Conservation (phyloP, 2,888 invertebrate species). For the Agrotis puta region DNA sequence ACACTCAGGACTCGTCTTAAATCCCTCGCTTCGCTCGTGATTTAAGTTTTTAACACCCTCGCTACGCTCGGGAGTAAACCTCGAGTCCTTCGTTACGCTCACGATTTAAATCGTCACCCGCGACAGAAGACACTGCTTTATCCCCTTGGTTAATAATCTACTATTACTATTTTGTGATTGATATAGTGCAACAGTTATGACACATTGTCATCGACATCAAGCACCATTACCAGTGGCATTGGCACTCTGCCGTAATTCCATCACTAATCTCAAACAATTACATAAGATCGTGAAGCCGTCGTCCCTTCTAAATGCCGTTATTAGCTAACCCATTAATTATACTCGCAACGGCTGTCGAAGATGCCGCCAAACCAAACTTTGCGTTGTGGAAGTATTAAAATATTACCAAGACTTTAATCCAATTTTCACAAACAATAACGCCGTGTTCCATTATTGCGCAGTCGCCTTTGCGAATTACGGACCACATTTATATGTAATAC, state of each 20-base stretch:
- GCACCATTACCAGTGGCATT: slow-evolving; percentile 48
- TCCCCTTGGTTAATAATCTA: too few relatives aligned
- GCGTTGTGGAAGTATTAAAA: slow-evolving; percentile 71
- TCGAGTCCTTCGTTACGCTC: too few relatives aligned
- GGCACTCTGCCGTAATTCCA: slow-evolving; percentile 25
- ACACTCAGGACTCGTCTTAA: too few relatives aligned
- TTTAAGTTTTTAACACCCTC: too few relatives aligned
- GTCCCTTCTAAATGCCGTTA: slow-evolving; percentile 69
- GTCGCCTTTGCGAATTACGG: slow-evolving; percentile 56
- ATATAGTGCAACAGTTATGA: slow-evolving; percentile 44
- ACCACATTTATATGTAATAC: slow-evolving; percentile 42
- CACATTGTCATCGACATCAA: slow-evolving; percentile 43
- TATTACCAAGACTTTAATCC: slow-evolving; percentile 66
- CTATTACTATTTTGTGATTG: slow-evolving; percentile 36
- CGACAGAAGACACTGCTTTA: too few relatives aligned
- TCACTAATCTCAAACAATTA: slow-evolving; percentile 42
- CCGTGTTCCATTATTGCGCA: slow-evolving; percentile 42
- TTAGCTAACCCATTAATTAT: slow-evolving; percentile 84
- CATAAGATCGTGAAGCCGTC: slow-evolving; percentile 55
- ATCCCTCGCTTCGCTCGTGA: too few relatives aligned
- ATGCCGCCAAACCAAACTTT: slow-evolving; percentile 79
- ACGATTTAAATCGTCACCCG: too few relatives aligned
- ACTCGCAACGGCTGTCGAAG: slow-evolving; percentile 85
- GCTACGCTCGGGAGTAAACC: too few relatives aligned
- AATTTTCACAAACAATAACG: slow-evolving; percentile 63